Evolutionary conservation across 2,797 vertebrate species (phyloP).

Genomic region (Chloroceryle inda): DNA sequence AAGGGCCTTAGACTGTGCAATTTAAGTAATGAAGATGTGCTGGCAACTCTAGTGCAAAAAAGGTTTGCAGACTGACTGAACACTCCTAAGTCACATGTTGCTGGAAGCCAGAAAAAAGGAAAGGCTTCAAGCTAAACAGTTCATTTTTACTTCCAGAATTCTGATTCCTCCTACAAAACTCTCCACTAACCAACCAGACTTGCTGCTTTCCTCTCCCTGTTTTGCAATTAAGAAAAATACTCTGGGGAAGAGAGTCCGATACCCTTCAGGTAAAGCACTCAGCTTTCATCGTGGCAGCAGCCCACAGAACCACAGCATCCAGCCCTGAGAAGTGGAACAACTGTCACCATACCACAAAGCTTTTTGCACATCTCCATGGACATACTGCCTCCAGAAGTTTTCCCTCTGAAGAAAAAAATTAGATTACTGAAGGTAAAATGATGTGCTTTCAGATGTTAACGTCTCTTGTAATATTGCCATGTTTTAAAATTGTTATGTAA

Average conservation of each 20-base stretch:
- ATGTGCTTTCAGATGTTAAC: constrained; percentile 31
- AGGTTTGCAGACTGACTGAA: neutral
- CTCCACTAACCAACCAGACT: neutral
- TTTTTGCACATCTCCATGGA: neutral
- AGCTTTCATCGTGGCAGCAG: neutral
- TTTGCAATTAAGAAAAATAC: neutral
- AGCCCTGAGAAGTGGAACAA: neutral
- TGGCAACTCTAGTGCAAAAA: neutral
- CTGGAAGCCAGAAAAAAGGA: neutral
- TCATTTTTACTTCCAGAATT: neutral
- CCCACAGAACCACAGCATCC: neutral
- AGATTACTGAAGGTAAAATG: constrained; percentile 21
- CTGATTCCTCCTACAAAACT: neutral
- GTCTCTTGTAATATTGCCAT: constrained; percentile 47
- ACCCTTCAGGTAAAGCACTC: neutral
- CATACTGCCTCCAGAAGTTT: neutral
- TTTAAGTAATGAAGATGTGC: neutral
- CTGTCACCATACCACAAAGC: constrained; percentile 7
- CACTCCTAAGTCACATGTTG: neutral
- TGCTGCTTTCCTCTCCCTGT: rapidly evolving
- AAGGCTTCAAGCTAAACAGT: neutral
- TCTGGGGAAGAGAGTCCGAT: neutral
- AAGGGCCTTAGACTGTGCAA: neutral
- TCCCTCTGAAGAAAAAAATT: neutral
- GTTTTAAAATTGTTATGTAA: constrained; percentile 53